phyloP scores from a whole-genome alignment of 2,113 vertebrate species.

The Sisor rabdophorus region DNA sequence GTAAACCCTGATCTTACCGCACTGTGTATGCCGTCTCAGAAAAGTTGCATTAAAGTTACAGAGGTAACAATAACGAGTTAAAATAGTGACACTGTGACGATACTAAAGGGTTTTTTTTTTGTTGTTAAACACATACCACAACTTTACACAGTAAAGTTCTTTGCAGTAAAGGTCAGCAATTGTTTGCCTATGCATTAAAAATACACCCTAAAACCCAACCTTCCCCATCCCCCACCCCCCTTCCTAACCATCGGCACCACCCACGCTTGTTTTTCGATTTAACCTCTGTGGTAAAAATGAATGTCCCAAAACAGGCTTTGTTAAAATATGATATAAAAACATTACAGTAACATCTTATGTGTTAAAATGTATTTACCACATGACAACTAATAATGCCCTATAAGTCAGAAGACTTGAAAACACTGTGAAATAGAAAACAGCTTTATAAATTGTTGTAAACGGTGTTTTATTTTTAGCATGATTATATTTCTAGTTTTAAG shows the following conservation, averaged over 20 bases:
- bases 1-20: constrained; percentile 73
- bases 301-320: not conserved
- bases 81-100: not conserved
- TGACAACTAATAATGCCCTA: not conserved
- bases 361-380: no score
- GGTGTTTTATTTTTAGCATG: no score
- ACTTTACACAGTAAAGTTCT: not conserved
- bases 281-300: not conserved
- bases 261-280: not conserved
- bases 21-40: constrained; percentile 56
- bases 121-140: not conserved
- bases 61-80: constrained; percentile 62
- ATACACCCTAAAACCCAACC: not conserved
- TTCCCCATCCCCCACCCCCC: not conserved
- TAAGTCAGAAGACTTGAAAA: not conserved
- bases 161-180: not conserved
- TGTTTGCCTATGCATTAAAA: not conserved
- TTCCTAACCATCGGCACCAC: no score
- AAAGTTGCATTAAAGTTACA: constrained; percentile 67
- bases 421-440: not conserved
- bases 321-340: not conserved
- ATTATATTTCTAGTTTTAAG: not conserved
- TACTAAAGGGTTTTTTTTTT: not conserved
- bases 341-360: no score
- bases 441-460: no score